Percentiles rank a stretch among this genome's conserved stretches.
Evolutionary conservation across 2,888 invertebrate species (phyloP).

Genomic region (Chaitophorus viminalis): DNA sequence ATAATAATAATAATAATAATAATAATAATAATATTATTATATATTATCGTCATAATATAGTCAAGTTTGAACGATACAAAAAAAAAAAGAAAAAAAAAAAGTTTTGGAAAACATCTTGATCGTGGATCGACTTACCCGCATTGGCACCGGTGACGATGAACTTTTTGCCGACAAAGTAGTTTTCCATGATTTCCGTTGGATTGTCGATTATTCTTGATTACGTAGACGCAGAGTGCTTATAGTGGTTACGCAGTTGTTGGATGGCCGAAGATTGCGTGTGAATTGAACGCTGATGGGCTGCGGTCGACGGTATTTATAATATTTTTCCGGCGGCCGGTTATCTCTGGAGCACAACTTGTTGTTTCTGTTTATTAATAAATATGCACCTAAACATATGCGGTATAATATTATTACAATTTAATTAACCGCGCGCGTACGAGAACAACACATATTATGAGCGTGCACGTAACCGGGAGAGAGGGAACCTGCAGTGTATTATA

Average conservation of each 20-base stretch:
- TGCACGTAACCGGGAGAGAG: not conserved
- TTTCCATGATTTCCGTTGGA: conserved; percentile 25
- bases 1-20: too few relatives aligned
- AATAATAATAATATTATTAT: too few relatives aligned
- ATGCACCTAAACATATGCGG: not conserved
- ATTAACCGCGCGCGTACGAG: too few relatives aligned
- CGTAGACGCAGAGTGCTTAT: not conserved
- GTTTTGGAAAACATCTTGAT: too few relatives aligned
- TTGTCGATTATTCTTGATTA: not conserved
- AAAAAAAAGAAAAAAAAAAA: too few relatives aligned
- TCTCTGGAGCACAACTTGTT: conserved; percentile 21
- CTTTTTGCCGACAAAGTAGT: conserved; percentile 37
- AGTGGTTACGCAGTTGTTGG: not conserved
- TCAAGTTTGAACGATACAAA: too few relatives aligned
- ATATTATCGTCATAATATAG: too few relatives aligned
- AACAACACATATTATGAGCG: too few relatives aligned
- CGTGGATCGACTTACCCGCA: conserved; percentile 24
- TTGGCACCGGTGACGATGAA: conserved; percentile 58
- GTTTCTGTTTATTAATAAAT: not conserved
- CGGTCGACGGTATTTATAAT: not conserved
- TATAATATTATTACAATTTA: too few relatives aligned
- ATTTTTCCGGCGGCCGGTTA: not conserved
- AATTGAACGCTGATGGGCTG: not conserved
- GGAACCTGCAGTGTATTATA: too few relatives aligned
- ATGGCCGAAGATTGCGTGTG: not conserved